Percentiles rank a stretch among this genome's conserved stretches.
Conservation (phyloP, 2,888 invertebrate species). For the Hirtodrosophila duncani region DNA sequence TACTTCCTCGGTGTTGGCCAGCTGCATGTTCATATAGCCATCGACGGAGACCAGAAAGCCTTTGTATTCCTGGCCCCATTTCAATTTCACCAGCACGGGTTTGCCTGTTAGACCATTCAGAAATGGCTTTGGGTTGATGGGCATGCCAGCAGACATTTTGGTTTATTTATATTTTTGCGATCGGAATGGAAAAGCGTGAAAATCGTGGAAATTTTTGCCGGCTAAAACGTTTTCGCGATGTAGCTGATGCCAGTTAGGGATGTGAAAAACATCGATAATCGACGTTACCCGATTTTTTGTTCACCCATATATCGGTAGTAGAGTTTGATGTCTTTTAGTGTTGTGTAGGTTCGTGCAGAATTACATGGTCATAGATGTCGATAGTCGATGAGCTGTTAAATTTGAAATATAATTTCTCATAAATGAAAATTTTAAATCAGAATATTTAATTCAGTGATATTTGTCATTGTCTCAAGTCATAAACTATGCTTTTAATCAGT, state of each 20-base stretch:
- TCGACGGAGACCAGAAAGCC: constrained; percentile 98
- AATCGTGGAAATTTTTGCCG: constrained; percentile 22
- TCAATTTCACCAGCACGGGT: constrained; percentile 97
- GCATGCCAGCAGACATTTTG: constrained; percentile 88
- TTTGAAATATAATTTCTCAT: no score
- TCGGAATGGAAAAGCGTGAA: constrained; percentile 25
- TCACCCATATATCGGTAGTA: no score
- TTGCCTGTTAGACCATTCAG: constrained; percentile 98
- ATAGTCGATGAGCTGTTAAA: no score
- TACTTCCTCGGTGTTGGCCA: constrained; percentile 98
- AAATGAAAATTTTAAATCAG: no score
- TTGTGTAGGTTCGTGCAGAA: neutral
- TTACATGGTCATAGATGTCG: no score
- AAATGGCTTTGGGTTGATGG: constrained; percentile 99
- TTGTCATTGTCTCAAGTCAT: no score
- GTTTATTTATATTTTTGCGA: constrained; percentile 24
- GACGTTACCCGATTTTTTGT: no score
- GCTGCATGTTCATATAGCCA: constrained; percentile 99
- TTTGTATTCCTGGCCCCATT: constrained; percentile 99
- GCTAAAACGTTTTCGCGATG: constrained; percentile 48
- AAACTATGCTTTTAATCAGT: no score
- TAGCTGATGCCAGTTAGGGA: no score
- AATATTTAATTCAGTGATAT: no score
- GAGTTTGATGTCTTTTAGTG: constrained; percentile 14
- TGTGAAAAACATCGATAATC: neutral